phyloP scores from a whole-genome alignment of 2,888 invertebrate genomes.

The Leuctra nigra region DNA sequence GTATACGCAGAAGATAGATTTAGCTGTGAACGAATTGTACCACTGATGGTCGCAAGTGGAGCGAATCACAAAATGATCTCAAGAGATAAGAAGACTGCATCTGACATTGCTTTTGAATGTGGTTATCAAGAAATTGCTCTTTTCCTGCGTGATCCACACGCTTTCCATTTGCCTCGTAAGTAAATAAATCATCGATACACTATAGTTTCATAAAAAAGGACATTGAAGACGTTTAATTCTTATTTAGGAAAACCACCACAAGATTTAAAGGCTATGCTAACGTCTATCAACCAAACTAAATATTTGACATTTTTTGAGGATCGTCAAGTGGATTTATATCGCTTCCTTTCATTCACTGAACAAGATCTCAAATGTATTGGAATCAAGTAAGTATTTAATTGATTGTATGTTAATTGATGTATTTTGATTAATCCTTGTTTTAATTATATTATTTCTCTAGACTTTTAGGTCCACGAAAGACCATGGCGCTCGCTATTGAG shows the following conservation, averaged over 20 bases:
- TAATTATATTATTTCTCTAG: no score
- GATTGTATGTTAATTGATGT: background rate
- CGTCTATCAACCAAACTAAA: background rate
- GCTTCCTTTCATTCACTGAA: background rate
- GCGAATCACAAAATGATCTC: background rate
- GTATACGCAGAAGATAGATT: background rate
- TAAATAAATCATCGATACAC: no score
- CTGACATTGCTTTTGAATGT: background rate
- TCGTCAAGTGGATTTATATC: background rate
- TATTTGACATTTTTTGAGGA: background rate
- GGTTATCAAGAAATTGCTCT: background rate
- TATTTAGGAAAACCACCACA: background rate
- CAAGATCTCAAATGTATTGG: background rate
- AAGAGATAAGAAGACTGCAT: background rate
- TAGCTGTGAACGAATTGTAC: background rate
- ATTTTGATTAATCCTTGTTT: background rate
- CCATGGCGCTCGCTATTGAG: background rate
- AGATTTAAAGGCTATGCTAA: background rate
- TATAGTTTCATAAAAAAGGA: no score
- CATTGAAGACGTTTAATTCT: background rate
- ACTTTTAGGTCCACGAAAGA: background rate
- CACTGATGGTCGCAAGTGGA: background rate
- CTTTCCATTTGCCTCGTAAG: background rate
- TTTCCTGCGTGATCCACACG: background rate
- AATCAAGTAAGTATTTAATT: background rate